Evolutionary conservation across 2,888 invertebrate genomes (phyloP), one percentile per base, ranked within the genome.

Genomic region (Cephalotes varians): DNA sequence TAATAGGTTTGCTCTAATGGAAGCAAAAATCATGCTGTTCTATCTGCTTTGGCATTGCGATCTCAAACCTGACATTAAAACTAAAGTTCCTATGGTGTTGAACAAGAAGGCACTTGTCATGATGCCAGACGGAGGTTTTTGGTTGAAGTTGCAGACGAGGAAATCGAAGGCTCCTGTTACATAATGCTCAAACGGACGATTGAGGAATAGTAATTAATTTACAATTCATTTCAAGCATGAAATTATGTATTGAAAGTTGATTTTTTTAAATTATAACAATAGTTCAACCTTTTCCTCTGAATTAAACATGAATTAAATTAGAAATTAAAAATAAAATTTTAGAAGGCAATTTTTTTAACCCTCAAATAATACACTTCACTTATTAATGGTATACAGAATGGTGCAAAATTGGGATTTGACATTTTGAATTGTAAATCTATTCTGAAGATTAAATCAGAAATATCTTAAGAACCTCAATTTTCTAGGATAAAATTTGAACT

Each of bases 1-100:
- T 0, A 92, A 91, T 40, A 93, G 95, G 74, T 95, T 95, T 81
- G 95, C 95, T 0, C 87, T 93, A 12, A 71, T 93, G 81, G 90
- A 91, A 34, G 62, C 85, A 0, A 93, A 93, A 73, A 73, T 92
- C 0, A 2, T 91, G 34, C 4, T 92, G 6, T 92, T 88, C 21
- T 80, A 91, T 58, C 49, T 93, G 9, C 12, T 93, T 18, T 25
- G 84, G 5, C 90, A 82, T 21, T 92, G 90, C 25, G 71, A 80
- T 5, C 7, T 92, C 2, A 65, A 81, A 1, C 94, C 94, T 18
- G 93, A 94, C 28, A 89, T 92, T 1, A 95, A 95, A 81, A 95
- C 95, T 0, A 49, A 85, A 0, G 91, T 95, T 2, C 95, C 95
- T 0, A 90, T 95, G 0, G 40, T 71, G 37, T 80, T 90, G 0